Evolutionary conservation across 2,113 vertebrate genomes (phyloP).

Genomic region (Amblyornis subalaris): DNA sequence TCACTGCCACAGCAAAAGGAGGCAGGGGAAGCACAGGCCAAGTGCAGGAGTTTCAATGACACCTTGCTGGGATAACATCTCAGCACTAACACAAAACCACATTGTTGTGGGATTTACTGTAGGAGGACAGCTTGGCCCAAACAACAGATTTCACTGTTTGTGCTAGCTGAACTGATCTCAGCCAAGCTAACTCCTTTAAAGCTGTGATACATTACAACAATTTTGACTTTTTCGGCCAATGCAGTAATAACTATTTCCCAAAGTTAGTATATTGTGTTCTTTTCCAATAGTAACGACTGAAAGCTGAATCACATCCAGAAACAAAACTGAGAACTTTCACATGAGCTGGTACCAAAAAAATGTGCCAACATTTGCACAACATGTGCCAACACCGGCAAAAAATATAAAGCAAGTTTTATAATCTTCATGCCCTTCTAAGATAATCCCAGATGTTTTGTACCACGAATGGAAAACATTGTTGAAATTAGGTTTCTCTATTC

Average conservation of each 20-base stretch:
- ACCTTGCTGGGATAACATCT: neutral
- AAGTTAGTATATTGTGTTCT: conserved; percentile 6
- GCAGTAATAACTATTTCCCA: neutral
- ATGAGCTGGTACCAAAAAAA: neutral
- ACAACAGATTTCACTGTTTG: neutral
- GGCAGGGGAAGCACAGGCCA: neutral
- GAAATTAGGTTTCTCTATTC: neutral
- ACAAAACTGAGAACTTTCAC: neutral
- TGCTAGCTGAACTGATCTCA: neutral
- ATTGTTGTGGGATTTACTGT: neutral
- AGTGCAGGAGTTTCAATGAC: neutral
- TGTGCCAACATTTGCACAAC: neutral
- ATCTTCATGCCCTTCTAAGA: neutral
- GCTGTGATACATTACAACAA: neutral
- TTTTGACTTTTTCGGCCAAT: neutral
- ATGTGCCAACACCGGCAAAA: neutral
- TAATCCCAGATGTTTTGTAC: neutral
- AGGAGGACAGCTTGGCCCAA: neutral
- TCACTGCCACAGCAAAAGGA: neutral
- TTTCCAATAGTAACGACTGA: neutral
- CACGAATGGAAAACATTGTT: neutral
- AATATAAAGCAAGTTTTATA: neutral
- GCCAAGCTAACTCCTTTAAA: neutral
- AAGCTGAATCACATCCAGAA: neutral
- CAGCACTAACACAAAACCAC: neutral